Evolutionary conservation across 1,140 invertebrate genomes (phyloP).

Genomic region (Magallana ariakensis): DNA sequence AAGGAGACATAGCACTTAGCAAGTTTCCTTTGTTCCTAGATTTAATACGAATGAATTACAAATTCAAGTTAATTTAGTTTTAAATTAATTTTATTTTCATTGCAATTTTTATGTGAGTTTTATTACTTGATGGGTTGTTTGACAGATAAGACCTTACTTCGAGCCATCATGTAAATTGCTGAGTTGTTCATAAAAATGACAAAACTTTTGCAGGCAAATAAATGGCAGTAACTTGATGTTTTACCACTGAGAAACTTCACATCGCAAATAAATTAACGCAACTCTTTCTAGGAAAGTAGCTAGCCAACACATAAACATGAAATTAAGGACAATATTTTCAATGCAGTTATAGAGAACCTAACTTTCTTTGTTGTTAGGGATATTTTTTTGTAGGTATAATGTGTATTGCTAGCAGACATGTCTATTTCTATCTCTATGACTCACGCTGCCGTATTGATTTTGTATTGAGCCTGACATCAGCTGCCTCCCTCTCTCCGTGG

Average conservation of each 20-base stretch:
- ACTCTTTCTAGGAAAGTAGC: neutral
- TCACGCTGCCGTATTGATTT: neutral
- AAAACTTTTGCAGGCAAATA: no score
- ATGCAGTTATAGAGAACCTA: neutral
- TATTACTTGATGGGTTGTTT: neutral
- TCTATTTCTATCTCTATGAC: conserved; percentile 9
- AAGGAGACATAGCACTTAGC: neutral
- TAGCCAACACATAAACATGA: neutral
- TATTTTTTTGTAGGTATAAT: no score
- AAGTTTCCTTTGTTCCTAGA: neutral
- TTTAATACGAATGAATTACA: neutral
- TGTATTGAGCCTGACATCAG: conserved; percentile 19
- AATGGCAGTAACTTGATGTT: neutral
- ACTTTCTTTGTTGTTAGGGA: neutral
- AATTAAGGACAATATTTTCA: neutral
- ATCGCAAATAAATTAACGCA: neutral
- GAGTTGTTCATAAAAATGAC: no score
- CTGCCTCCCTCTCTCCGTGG: neutral
- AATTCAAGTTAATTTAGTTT: conserved; percentile 1
- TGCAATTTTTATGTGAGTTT: neutral
- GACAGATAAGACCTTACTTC: no score
- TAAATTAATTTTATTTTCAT: neutral
- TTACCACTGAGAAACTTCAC: neutral
- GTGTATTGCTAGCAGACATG: conserved; percentile 5
- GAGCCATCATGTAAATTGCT: no score